Base-by-base conservation (phyloP, 2,113 vertebrate species). In the Macquaria ambigua region DNA sequence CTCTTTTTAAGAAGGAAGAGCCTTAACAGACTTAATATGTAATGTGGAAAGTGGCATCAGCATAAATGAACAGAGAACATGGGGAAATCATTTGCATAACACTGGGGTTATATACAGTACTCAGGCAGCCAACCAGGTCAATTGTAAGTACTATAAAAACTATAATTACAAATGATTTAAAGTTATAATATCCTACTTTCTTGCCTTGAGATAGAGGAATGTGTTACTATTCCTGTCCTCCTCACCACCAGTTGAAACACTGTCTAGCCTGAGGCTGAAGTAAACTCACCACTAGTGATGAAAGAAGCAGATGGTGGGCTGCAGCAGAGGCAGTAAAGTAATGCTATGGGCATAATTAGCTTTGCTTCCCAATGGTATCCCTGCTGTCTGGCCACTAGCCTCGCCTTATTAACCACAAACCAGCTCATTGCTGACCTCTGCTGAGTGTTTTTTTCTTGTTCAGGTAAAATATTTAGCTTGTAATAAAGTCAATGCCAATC, bases 341-440 rank as follows among this genome's bases (percentile, higher is more conserved):
- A 55, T 55, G 43, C 53, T 56, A 25, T 2, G 64, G 67, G 73
- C 31, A 48, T 78, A 79, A 88, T 81, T 66, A 81, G 72, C 74
- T 48, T 76, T 56, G 34, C 48, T 67, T 69, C 77, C 34, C 53
- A 64, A 39, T 34, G 62, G 14, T 2, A 46, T 69, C 14, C 37
- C 25, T 70, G 48, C 68, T 77, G 8, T 74, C 53, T 39, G 31
- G 63, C 56, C 53, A 55, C 11, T 12, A 28, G 46, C 5, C 5
- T 67, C 75, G 50, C 59, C 58, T 79, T 59, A 78, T 69, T 62
- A 73, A 68, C 69, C n/a, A 77, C 50, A 68, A 25, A 39, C 7
- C 48, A 77, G 73, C 79, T 88, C 81, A 67, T 8, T 68, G 50
- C 76, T 87, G 82, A 84, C 83, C 81, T 78, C 63, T 79, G 20